Base-by-base conservation (phyloP, 2,113 vertebrate genomes). In the Scomber colias region DNA sequence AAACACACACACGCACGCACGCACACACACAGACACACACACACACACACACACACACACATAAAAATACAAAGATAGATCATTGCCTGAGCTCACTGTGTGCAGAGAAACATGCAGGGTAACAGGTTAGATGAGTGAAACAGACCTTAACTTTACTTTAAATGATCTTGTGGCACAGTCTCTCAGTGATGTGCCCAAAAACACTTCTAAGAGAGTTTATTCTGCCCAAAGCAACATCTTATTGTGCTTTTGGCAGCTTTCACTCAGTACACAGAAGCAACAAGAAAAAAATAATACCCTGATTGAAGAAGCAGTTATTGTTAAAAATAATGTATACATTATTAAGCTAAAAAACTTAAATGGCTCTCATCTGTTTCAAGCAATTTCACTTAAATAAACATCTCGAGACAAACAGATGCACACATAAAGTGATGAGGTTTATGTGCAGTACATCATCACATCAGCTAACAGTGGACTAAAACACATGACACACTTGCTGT, bases 61-160 rank as follows among this genome's bases (percentile, higher is more conserved):
- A 27, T 21, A 21, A 21, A 55, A 40, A 71, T 61, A 61, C 61
- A 73, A 35, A 86, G 62, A 90, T 67, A 77, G 68, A 68, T 87
- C 69, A 71, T 84, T 86, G 81, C 85, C 81, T 84, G 76, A 85
- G 56, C 69, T 62, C 60, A 75, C 84, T 88, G 78, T 92, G 82
- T 81, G 86, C 83, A 68, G 64, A 81, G 46, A 90, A 83, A 86
- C 92, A 93, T 94, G 93, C 91, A 91, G 88, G n/a, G 59, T 86
- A 89, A 89, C 86, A 89, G 73, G 84, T 87, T 84, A 75, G 83
- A 86, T 80, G 3, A 66, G 72, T 83, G 50, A 81, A 84, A 87
- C 80, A 72, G 50, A 89, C 72, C 55, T 53, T 30, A 53, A 74
- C 51, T 79, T 51, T 16, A 46, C n/a, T 63, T 15, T 55, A 30